Conservation (phyloP, 2,113 vertebrate genomes). For the Platysternon megacephalum region DNA sequence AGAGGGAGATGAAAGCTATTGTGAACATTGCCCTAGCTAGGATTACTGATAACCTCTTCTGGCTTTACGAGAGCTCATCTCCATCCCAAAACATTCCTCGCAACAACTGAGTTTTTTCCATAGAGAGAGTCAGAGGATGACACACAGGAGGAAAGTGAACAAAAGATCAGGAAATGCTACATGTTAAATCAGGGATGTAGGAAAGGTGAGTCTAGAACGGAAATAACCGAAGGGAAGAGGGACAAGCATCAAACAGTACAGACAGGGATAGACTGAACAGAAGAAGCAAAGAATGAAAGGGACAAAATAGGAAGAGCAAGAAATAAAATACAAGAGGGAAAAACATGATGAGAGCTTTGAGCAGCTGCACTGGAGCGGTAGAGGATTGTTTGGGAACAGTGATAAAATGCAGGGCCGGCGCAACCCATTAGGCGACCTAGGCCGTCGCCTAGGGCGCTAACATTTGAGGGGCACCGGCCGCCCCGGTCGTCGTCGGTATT, state of each 20-base stretch:
- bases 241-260: background rate
- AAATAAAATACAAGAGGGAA: background rate
- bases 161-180: conserved; percentile 43
- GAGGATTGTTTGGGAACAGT: background rate
- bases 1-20: background rate
- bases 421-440: too few relatives aligned
- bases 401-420: too few relatives aligned
- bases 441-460: too few relatives aligned
- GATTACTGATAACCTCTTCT: background rate
- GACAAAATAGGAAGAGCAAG: background rate
- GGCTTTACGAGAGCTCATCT: background rate
- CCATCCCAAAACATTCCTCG: background rate
- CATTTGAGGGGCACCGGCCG: too few relatives aligned
- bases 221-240: conserved; percentile 22
- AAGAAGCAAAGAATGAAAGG: background rate
- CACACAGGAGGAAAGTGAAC: background rate
- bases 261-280: background rate
- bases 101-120: conserved; percentile 40
- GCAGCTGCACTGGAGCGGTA: background rate
- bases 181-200: background rate
- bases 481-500: too few relatives aligned
- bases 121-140: conserved; percentile 39
- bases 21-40: background rate
- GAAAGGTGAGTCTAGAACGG: conserved; percentile 13
- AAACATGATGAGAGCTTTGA: background rate